These are phyloP conservation scores for Ceyx margarethae DNA, from an alignment of 2,113 vertebrate genomes.

Conservation along the genomic window DNA sequence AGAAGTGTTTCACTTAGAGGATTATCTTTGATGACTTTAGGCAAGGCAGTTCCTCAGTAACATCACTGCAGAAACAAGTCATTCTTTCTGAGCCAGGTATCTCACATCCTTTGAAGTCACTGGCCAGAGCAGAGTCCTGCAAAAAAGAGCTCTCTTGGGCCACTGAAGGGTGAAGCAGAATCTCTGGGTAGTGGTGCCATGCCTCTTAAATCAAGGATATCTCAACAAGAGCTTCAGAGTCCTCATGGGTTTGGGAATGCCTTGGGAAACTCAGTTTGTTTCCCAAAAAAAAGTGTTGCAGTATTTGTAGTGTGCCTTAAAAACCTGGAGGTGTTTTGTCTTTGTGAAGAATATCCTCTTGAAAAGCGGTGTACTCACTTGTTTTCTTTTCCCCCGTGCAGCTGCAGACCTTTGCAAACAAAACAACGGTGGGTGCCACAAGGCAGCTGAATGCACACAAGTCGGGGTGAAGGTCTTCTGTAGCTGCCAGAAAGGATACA, in stretches of 20 bases:
- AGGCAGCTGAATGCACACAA: constrained; percentile 81
- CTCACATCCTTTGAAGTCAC: background rate
- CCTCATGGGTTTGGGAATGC: background rate
- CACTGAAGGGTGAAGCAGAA: background rate
- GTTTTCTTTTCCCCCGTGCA: constrained; percentile 21
- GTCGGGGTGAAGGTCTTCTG: constrained; percentile 80
- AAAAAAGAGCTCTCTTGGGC: background rate
- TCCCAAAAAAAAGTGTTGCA: background rate
- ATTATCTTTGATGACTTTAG: background rate
- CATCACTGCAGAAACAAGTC: background rate
- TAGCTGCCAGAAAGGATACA: constrained; percentile 80
- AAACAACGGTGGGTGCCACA: constrained; percentile 88
- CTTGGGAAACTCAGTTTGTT: background rate
- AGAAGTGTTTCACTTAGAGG: background rate
- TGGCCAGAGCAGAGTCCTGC: background rate
- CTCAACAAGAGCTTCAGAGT: background rate
- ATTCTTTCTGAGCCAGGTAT: background rate
- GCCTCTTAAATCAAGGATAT: background rate
- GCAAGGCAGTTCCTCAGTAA: background rate
- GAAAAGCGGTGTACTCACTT: background rate
- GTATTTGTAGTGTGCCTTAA: background rate
- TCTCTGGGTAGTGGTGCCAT: fast-evolving
- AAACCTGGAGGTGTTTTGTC: background rate
- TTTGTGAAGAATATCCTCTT: background rate
- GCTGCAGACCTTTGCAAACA: constrained; percentile 83